Evolutionary conservation across 2,888 invertebrate species (phyloP), one percentile per base, ranked within the genome.

Genomic region (Rhorus exstirpatorius): DNA sequence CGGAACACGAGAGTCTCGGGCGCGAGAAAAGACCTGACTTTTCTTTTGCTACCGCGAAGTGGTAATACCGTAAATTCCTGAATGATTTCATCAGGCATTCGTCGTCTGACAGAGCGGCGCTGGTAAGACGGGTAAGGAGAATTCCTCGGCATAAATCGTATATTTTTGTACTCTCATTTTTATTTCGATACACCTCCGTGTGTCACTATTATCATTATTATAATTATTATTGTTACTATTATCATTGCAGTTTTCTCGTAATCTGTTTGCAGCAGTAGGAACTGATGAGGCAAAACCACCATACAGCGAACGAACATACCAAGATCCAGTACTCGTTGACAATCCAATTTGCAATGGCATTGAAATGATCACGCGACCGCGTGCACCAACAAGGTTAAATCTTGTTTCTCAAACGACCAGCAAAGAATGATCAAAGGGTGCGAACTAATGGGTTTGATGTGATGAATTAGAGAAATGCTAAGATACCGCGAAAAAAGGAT

Each of bases 291-390:
- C 41, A n/a, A 24, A 21, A 44, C 17, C 19, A 44, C 41, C 58
- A 2, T 31, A 31, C 31, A 31, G 31, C 2, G 31, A 6, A 6
- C 31, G 6, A 31, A 31, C 31, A 31, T 31, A 31, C 31, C 31
- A 8, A 35, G 31, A 58, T 31, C 58, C 31, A 31, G 58, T 46
- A 41, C 61, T 61, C 83, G 86, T 88, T 87, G 88, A 89, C 90
- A 88, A 88, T 89, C 88, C 88, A 89, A 90, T 91, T 89, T 90
- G 90, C 87, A 87, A 83, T 78, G 72, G 84, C 85, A 88, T 89
- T 87, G 86, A 84, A 86, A 86, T 87, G 86, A 86, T 79, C 80
- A 70, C 61, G 63, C 77, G 78, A 65, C 75, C 46, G 79, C 51
- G 75, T 78, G 71, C 51, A 19, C 63, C 65, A 67, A 49, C 60